Conservation (phyloP, 2,888 invertebrate species). For the Frankliniella fusca region DNA sequence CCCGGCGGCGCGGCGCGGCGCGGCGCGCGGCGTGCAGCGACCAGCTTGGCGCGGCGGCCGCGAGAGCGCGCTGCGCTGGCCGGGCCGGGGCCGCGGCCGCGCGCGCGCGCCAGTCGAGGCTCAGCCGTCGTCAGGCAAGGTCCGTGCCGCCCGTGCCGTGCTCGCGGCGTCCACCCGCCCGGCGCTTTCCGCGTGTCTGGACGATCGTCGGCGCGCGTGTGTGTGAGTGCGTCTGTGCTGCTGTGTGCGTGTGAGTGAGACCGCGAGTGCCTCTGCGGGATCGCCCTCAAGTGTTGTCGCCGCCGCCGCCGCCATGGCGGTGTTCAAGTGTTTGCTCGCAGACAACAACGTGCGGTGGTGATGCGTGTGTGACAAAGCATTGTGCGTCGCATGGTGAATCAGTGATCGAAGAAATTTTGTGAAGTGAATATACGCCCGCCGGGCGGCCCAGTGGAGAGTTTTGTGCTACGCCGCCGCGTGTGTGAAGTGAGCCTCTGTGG, state of each 20-base stretch:
- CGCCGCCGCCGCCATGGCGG: background rate
- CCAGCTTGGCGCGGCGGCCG: background rate
- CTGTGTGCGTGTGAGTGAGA: background rate
- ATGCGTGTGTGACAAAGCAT: background rate
- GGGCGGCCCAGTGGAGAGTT: too few species aligned
- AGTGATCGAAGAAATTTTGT: too few species aligned
- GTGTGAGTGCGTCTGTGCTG: background rate
- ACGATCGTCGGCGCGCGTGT: background rate
- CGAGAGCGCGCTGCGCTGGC: background rate
- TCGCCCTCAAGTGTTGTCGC: background rate
- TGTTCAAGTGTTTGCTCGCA: background rate
- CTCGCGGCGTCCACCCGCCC: background rate
- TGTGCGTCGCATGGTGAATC: too few species aligned
- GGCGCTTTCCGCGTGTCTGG: background rate
- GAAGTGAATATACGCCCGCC: too few species aligned
- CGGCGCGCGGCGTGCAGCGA: background rate
- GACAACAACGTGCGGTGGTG: slow-evolving; percentile 6
- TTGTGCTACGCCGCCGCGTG: too few species aligned
- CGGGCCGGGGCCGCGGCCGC: background rate
- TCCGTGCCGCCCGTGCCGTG: background rate
- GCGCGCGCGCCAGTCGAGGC: background rate
- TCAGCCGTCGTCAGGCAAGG: background rate
- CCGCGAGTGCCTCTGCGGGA: background rate
- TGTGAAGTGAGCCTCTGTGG: background rate
- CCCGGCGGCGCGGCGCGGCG: background rate